Evolutionary conservation across 2,797 vertebrate genomes (phyloP), one percentile per base, ranked within the genome.

Genomic region (Hemitrygon akajei): DNA sequence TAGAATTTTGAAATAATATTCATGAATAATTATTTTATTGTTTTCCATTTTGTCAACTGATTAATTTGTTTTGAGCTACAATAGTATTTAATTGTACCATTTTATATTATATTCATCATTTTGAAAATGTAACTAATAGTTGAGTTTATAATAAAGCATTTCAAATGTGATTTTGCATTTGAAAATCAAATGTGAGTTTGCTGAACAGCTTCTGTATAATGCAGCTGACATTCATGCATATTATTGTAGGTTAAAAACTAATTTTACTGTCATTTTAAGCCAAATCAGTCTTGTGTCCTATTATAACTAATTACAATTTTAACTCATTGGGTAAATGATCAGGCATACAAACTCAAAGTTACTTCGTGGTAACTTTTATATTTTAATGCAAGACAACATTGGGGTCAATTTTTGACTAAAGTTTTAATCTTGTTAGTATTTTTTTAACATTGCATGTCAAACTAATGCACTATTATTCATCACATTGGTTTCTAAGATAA

Each of bases 101-200:
- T 75, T 75, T 93, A 76, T 93, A 56, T n/a, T 93, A 91, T 69
- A 86, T 86, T 86, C 34, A 73, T 91, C 66, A 91, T 47, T 71
- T 93, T 93, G 71, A 76, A 93, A 93, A 27, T 56, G 56, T 30
- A 76, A 71, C 27, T 34, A 89, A 14, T 27, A 34, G 69, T 93
- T 89, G 30, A 30, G 56, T 93, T 92, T 58, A 71, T 71, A 71
- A 91, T 47, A 47, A 91, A 34, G n/a, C n/a, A n/a, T 37, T 75
- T 92, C 25, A 56, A 92, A 75, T 75, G 63, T 91, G 63, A 92
- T 75, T 75, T 20, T 73, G 71, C 27, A 75, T 92, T 47, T 4
- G 25, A 92, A 40, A 92, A 37, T 47, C 47, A 73, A 92, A 63
- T 71, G 7, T 25, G 40, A 25, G 69, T 20, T 73, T 92, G 69